Evolutionary conservation across 2,797 vertebrate species (phyloP).

Genomic region (Nasua narica): DNA sequence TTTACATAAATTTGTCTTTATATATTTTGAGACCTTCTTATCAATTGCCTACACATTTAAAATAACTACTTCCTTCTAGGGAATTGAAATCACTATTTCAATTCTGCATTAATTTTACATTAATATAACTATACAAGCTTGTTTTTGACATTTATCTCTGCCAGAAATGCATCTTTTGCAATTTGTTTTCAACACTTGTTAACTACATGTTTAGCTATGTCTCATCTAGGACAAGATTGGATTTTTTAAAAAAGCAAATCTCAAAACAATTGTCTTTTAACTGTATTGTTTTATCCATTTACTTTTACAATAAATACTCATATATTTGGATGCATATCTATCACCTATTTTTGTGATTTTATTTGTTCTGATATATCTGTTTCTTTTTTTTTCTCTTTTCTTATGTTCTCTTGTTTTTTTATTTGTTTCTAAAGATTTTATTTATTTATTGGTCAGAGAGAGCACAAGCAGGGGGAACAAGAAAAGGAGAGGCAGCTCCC

Average conservation of each 20-base stretch:
- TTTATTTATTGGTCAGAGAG: neutral
- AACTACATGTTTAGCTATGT: neutral
- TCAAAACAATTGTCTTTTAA: neutral
- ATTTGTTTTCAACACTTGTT: neutral
- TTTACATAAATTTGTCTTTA: slow-evolving; percentile 36
- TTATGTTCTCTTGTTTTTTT: neutral
- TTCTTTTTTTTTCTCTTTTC: neutral
- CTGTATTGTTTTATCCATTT: neutral
- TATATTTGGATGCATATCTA: neutral
- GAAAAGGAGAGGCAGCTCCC: neutral
- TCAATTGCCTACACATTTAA: slow-evolving; percentile 1
- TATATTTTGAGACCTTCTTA: slow-evolving; percentile 23
- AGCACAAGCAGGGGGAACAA: neutral
- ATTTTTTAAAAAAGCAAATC: neutral
- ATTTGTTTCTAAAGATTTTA: neutral
- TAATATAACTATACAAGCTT: neutral
- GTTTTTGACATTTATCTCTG: neutral
- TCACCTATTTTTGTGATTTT: neutral
- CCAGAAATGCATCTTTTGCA: neutral
- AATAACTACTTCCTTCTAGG: neutral
- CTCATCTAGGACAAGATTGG: neutral
- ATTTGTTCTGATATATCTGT: neutral
- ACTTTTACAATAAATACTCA: neutral
- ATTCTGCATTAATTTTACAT: neutral
- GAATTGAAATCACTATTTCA: neutral